A percentile compares a stretch with the other conserved stretches of the same genome.
Conservation (phyloP, 2,113 vertebrate genomes). For the Aegotheles bennettii region DNA sequence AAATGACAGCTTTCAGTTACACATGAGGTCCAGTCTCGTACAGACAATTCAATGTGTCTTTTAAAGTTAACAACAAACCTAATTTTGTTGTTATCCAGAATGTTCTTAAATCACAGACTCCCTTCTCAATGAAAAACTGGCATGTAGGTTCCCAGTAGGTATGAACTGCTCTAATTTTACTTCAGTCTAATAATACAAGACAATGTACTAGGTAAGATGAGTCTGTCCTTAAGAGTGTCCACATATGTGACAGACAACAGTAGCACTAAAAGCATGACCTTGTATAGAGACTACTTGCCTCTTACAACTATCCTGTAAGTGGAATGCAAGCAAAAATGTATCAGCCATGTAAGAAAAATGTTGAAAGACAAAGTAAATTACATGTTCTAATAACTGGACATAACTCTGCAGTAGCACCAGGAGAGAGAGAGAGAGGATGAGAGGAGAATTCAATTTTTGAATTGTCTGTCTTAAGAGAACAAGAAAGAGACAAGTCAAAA, state of each 20-base stretch:
- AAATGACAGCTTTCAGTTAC: neutral
- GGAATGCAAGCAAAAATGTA: neutral
- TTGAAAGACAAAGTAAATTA: slow-evolving; percentile 22
- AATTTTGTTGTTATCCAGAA: neutral
- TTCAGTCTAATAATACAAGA: neutral
- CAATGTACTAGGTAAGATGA: neutral
- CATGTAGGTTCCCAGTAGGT: neutral
- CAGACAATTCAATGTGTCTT: neutral
- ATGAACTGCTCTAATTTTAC: neutral
- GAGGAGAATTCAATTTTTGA: neutral
- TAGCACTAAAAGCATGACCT: neutral
- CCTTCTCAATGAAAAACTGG: neutral
- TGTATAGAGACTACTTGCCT: neutral
- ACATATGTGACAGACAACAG: neutral
- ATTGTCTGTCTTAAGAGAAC: neutral
- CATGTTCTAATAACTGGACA: slow-evolving; percentile 16
- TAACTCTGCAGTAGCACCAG: neutral
- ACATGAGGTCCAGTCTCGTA: neutral
- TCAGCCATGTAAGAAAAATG: neutral
- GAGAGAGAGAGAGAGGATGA: neutral
- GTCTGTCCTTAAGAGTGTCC: neutral
- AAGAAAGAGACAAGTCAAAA: neutral
- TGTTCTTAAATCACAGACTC: neutral
- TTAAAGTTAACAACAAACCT: neutral
- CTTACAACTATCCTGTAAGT: neutral